Evolutionary conservation across 30 jellyfish, hydroid and myxozoan genomes (phyloP).

Genomic region (Cassiopea xamachana): DNA sequence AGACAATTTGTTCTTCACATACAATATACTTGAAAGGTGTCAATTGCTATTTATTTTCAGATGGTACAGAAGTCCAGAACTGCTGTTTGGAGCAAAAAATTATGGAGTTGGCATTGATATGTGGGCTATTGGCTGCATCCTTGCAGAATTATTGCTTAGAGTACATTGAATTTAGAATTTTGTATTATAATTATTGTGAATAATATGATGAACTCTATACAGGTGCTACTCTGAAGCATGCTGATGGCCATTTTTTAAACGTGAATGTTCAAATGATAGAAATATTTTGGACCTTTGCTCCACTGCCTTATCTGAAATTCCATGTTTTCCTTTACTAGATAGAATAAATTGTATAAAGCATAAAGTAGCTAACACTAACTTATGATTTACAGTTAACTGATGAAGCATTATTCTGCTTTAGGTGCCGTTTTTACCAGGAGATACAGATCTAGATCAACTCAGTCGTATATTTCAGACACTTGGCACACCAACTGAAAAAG

Average conservation of each 20-base stretch:
- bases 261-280: too few relatives aligned
- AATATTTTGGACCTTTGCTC: too few relatives aligned
- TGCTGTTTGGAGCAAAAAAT: constrained; percentile 95
- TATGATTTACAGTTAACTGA: background rate
- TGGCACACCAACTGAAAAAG: constrained; percentile 99
- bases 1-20: too few relatives aligned
- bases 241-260: too few relatives aligned
- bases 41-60: constrained; percentile 24
- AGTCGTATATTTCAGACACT: constrained; percentile 92
- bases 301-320: too few relatives aligned
- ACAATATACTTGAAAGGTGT: too few relatives aligned
- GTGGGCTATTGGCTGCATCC: constrained; percentile 99
- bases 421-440: constrained; percentile 99
- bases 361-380: too few relatives aligned
- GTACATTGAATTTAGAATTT: constrained; percentile 43
- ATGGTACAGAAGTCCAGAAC: constrained; percentile 99
- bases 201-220: too few relatives aligned
- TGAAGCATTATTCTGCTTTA: background rate
- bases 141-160: constrained; percentile 93
- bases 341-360: too few relatives aligned
- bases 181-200: background rate
- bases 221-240: too few relatives aligned
- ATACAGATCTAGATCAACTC: constrained; percentile 93
- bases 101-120: constrained; percentile 98
- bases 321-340: too few relatives aligned